Conservation (phyloP, 2,113 vertebrate genomes). For the Raja brachyura region DNA sequence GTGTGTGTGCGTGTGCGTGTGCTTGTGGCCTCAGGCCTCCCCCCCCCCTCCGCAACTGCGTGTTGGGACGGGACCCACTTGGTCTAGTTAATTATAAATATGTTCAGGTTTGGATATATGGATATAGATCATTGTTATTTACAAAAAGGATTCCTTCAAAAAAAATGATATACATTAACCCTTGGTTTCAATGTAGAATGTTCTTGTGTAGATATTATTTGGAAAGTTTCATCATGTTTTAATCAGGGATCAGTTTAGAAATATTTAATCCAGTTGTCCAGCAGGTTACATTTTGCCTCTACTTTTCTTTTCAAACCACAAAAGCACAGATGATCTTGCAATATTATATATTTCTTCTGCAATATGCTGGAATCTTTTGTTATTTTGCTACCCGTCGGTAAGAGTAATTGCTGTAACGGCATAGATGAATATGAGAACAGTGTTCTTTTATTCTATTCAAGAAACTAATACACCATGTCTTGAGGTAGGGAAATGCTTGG, state of each 20-base stretch:
- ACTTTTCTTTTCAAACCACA: too few relatives aligned
- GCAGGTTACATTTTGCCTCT: too few relatives aligned
- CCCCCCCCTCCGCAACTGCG: too few relatives aligned
- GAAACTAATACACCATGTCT: too few relatives aligned
- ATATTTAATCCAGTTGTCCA: too few relatives aligned
- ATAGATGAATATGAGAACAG: neutral
- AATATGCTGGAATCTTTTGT: neutral
- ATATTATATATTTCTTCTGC: neutral
- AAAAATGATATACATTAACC: neutral
- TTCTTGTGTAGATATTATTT: neutral
- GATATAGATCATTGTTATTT: neutral
- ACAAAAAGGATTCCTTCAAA: neutral
- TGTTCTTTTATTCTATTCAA: neutral
- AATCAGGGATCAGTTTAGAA: neutral
- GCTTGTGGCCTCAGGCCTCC: too few relatives aligned
- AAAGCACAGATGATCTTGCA: too few relatives aligned
- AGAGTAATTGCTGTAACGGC: neutral
- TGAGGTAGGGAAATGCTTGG: neutral
- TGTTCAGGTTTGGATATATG: neutral
- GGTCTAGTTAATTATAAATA: too few relatives aligned
- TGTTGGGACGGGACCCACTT: too few relatives aligned
- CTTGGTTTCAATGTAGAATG: neutral
- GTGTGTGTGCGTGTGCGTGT: too few relatives aligned
- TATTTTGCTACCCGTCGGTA: neutral
- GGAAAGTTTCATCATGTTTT: neutral